phyloP scores from a whole-genome alignment of 2,888 invertebrate species.

The Eupeodes luniger region DNA sequence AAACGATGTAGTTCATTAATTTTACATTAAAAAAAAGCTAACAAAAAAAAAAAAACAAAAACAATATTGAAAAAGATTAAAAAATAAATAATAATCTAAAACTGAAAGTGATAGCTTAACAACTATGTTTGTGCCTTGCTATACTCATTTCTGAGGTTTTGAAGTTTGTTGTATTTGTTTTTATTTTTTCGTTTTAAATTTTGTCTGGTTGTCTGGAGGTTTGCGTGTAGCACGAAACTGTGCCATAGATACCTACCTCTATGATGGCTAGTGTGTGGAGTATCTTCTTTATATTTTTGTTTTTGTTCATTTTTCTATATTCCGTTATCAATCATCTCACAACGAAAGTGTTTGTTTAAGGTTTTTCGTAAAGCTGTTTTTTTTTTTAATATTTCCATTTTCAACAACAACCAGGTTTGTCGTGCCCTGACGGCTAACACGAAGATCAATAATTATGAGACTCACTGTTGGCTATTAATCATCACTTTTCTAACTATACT shows the following conservation, averaged over 20 bases:
- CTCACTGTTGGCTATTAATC: conserved; percentile 21
- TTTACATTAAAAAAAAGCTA: neutral
- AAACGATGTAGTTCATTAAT: conserved; percentile 18
- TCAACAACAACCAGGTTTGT: neutral
- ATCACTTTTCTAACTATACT: neutral
- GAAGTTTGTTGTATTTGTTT: neutral
- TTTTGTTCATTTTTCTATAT: neutral
- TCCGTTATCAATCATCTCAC: conserved; percentile 53
- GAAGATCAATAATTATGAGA: conserved; percentile 41
- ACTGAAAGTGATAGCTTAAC: conserved; percentile 36
- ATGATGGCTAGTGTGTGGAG: neutral
- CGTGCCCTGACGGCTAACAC: neutral
- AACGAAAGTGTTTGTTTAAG: conserved; percentile 46
- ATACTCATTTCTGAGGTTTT: neutral
- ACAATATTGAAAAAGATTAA: neutral
- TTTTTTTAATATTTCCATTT: conserved; percentile 24
- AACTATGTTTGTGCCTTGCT: neutral
- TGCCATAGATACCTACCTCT: conserved; percentile 46
- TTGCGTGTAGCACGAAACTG: conserved; percentile 45
- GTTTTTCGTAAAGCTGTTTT: conserved; percentile 20
- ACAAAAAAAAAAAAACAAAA: too few species aligned
- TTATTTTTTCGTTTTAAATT: neutral
- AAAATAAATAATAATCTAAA: neutral
- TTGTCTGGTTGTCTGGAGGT: neutral
- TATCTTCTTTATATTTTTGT: conserved; percentile 1